Evolutionary conservation across 2,888 invertebrate genomes (phyloP).

Genomic region (Seira ritae): DNA sequence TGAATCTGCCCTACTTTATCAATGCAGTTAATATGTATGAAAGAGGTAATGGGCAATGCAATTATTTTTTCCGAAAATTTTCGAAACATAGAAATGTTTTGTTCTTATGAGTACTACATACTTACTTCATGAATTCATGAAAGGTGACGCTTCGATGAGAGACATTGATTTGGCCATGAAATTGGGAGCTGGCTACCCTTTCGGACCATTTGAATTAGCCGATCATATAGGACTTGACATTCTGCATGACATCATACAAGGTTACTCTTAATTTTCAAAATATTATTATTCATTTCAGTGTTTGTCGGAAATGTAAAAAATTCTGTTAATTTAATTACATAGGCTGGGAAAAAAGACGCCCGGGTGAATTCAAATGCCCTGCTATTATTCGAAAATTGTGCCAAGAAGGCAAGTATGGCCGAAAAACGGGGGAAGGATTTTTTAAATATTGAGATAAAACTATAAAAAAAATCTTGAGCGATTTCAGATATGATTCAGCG

Average conservation of each 20-base stretch:
- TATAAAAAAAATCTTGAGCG: too few relatives aligned
- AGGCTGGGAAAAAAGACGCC: slow-evolving; percentile 60
- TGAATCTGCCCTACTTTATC: slow-evolving; percentile 79
- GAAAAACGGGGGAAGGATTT: slow-evolving; percentile 79
- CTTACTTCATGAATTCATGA: not conserved
- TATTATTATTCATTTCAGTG: not conserved
- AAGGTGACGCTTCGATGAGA: slow-evolving; percentile 73
- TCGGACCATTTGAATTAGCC: slow-evolving; percentile 79
- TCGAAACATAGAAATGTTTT: too few relatives aligned
- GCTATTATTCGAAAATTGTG: slow-evolving; percentile 77
- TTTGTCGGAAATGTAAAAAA: too few relatives aligned
- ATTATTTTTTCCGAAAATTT: too few relatives aligned
- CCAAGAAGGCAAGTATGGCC: slow-evolving; percentile 78
- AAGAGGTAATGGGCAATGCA: slow-evolving; percentile 75
- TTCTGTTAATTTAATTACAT: slow-evolving; percentile 3
- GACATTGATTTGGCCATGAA: slow-evolving; percentile 81
- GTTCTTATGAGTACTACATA: not conserved
- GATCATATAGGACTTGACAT: slow-evolving; percentile 80
- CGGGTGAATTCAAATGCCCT: slow-evolving; percentile 41
- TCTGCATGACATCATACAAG: slow-evolving; percentile 76
- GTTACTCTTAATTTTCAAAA: slow-evolving; percentile 29
- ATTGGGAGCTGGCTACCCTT: slow-evolving; percentile 79
- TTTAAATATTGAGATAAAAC: too few relatives aligned
- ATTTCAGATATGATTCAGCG: too few relatives aligned
- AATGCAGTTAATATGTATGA: slow-evolving; percentile 79